Base-by-base conservation (phyloP, 2,888 invertebrate species). In the Pardosa pseudoannulata region DNA sequence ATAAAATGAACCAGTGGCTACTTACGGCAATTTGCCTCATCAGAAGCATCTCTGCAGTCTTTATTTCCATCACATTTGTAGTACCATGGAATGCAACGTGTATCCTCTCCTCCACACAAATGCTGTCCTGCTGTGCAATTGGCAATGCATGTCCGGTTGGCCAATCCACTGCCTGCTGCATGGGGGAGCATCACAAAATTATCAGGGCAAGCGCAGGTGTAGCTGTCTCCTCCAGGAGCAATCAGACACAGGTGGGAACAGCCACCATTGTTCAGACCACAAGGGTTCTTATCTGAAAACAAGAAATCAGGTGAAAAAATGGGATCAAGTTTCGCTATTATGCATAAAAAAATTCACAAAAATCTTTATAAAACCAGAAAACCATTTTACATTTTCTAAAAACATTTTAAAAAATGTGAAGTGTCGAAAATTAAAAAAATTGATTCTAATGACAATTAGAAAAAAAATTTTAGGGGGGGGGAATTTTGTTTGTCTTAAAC, bases 171-270 rank as follows among this genome's bases (percentile, higher is more conserved):
- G 27, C 65, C 56, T n/a, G 56, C 46, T n/a, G 87, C 13, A 9
- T 64, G 65, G 7, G 68, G 86, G 78, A 92, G 88, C 75, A 98
- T 92, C 89, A 95, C 94, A 92, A 96, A 99, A 90, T 98, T 97
- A 92, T 99, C 98, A 0, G 99, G 99, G 91, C 99, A 99, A 0
- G 95, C 95, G 91, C 99, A 99, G 88, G 94, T 95, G 91, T 94
- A 96, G 23, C 95, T 95, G 32, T 90, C 90, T 32, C 92, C 93
- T 19, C 93, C 92, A 19, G 98, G 97, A 0, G 97, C 94, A 64
- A 99, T 95, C 31, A 99, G 93, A 91, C 99, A 99, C 6, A 99
- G 93, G 93, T 99, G 98, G 0, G 97, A 97, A 91, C 99, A 99
- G 2, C 97, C 97, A 28, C 98, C 98, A 91, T 99, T 99, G 91